phyloP scores from a whole-genome alignment of 2,113 vertebrate genomes.

The Misgurnus anguillicaudatus region DNA sequence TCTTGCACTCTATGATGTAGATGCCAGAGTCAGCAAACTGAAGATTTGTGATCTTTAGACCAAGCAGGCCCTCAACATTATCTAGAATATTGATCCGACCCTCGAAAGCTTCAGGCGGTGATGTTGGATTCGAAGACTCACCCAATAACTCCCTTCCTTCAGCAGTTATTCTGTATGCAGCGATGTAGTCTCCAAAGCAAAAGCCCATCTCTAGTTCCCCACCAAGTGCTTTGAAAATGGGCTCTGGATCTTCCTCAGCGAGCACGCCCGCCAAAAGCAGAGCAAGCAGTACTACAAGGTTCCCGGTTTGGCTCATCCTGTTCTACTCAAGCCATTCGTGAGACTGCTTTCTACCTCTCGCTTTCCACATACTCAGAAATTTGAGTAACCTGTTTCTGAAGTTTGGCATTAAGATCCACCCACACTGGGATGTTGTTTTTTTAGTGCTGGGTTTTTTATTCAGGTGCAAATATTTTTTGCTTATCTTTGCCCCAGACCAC shows the following conservation, averaged over 20 bases:
- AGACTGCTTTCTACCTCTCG: constrained; percentile 45
- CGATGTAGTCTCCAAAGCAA: constrained; percentile 73
- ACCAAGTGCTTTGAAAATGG: constrained; percentile 50
- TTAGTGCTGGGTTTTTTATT: constrained; percentile 42
- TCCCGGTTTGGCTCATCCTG: constrained; percentile 58
- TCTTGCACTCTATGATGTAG: constrained; percentile 72
- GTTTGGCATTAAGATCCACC: constrained; percentile 63
- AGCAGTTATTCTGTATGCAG: constrained; percentile 57
- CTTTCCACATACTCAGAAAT: constrained; percentile 4
- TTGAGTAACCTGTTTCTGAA: constrained; percentile 39
- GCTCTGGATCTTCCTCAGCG: constrained; percentile 51
- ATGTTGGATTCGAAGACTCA: constrained; percentile 60
- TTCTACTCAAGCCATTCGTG: constrained; percentile 6
- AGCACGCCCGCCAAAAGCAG: constrained; percentile 53
- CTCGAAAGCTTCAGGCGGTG: constrained; percentile 50
- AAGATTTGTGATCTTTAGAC: constrained; percentile 63
- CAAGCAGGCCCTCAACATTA: constrained; percentile 43
- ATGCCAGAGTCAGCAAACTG: constrained; percentile 62
- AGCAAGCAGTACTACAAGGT: constrained; percentile 50
- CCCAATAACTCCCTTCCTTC: constrained; percentile 65
- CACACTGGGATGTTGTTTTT: constrained; percentile 45
- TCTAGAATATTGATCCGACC: constrained; percentile 53
- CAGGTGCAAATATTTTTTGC: constrained; percentile 12
- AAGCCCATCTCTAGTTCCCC: constrained; percentile 61
- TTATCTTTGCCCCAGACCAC: constrained; percentile 1